These are phyloP conservation scores for Theretra japonica DNA, from an alignment of 2,888 invertebrate species.

Conservation along the genomic window DNA sequence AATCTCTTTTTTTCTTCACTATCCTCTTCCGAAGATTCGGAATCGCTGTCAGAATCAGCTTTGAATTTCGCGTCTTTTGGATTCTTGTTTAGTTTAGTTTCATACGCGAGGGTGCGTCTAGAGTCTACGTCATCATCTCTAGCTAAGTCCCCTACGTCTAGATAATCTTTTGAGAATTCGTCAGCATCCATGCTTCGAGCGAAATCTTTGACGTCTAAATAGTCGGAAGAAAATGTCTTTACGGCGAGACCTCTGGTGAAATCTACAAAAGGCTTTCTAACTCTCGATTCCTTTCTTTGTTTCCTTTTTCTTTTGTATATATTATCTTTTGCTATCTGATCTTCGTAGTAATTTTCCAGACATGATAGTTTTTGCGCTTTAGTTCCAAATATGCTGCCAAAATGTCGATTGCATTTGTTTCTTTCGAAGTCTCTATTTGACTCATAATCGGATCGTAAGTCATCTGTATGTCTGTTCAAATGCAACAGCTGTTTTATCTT, in stretches of 20 bases:
- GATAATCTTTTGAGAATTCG: conserved; percentile 39
- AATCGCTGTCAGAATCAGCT: conserved; percentile 5
- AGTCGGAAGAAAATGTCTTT: conserved; percentile 41
- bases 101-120: background rate
- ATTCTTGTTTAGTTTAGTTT: background rate
- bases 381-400: conserved; percentile 37
- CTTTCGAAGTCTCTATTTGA: background rate
- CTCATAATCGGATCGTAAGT: background rate
- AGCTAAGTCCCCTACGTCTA: conserved; percentile 40
- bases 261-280: background rate
- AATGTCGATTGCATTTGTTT: conserved; percentile 33
- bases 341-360: background rate
- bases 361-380: conserved; percentile 33
- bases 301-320: conserved; percentile 4
- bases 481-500: background rate
- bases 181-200: conserved; percentile 8
- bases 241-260: background rate
- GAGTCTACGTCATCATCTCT: background rate
- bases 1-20: conserved; percentile 24
- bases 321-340: background rate
- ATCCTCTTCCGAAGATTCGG: conserved; percentile 10
- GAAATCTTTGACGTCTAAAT: conserved; percentile 42
- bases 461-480: background rate
- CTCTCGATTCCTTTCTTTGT: background rate
- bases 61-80: background rate